Evolutionary conservation across 1,140 invertebrate species (phyloP).

Genomic region (Pseudomyrmex concolor): DNA sequence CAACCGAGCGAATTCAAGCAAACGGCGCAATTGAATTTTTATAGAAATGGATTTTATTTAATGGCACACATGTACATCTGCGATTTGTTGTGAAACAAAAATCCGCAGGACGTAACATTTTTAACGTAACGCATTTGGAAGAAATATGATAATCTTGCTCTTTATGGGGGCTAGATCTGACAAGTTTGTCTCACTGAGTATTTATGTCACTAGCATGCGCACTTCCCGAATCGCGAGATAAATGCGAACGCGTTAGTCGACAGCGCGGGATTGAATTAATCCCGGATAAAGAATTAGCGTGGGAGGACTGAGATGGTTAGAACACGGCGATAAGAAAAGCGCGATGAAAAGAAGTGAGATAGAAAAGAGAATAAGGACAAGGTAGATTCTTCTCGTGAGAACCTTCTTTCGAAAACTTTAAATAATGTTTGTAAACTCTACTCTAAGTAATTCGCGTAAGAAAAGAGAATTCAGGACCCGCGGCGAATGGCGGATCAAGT

Average conservation of each 20-base stretch:
- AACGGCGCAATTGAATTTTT: neutral
- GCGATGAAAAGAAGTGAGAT: constrained; percentile 35
- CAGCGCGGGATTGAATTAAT: constrained; percentile 78
- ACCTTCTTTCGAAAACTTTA: constrained; percentile 72
- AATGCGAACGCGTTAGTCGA: constrained; percentile 64
- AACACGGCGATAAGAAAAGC: constrained; percentile 17
- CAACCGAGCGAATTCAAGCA: constrained; percentile 12
- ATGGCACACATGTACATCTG: too few species aligned
- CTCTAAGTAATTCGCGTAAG: constrained; percentile 71
- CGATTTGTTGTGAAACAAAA: neutral
- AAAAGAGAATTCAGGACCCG: constrained; percentile 64
- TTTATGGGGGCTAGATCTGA: neutral
- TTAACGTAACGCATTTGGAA: neutral
- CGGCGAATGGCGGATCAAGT: constrained; percentile 66
- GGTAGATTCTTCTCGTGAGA: constrained; percentile 47
- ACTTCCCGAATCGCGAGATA: constrained; percentile 50
- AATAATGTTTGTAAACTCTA: constrained; percentile 78
- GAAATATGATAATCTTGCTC: neutral
- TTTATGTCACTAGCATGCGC: constrained; percentile 18
- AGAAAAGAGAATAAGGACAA: neutral
- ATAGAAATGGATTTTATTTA: neutral
- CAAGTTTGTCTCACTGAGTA: neutral
- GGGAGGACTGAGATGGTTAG: constrained; percentile 10
- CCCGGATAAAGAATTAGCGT: constrained; percentile 71
- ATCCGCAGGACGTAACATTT: too few species aligned